Conservation (phyloP, 2,888 invertebrate species). For the Gymnosoma rotundatum region DNA sequence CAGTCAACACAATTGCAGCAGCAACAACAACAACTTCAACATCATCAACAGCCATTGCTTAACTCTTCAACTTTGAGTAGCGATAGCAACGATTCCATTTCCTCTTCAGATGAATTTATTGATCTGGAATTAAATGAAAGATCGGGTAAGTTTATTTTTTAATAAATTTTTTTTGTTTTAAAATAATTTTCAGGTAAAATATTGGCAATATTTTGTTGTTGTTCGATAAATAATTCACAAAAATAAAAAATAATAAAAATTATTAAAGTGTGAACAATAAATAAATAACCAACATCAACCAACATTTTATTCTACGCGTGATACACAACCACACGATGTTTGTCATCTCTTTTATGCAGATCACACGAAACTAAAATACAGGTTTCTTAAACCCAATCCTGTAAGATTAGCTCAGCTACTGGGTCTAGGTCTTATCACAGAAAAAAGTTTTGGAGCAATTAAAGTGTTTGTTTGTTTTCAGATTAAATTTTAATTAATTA, state of each 20-base stretch:
- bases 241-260: background rate
- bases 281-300: constrained; percentile 34
- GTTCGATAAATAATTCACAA: background rate
- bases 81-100: constrained; percentile 78
- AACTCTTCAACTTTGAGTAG: constrained; percentile 74
- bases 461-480: no score
- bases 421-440: no score
- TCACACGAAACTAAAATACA: no score
- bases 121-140: constrained; percentile 78
- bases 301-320: background rate
- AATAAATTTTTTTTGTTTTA: background rate
- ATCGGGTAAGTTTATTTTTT: constrained; percentile 75
- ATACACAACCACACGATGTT: no score
- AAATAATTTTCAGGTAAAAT: constrained; percentile 10
- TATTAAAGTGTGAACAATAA: background rate
- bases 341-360: no score
- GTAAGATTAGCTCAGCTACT: no score
- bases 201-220: constrained; percentile 72
- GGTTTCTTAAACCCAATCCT: no score
- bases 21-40: constrained; percentile 36
- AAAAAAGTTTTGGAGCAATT: no score
- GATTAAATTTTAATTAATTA: no score
- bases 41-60: constrained; percentile 59
- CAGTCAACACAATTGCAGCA: constrained; percentile 28
- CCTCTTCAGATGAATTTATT: constrained; percentile 76